Evolutionary conservation across 2,113 vertebrate genomes (phyloP).

Genomic region (Oryzias melastigma): DNA sequence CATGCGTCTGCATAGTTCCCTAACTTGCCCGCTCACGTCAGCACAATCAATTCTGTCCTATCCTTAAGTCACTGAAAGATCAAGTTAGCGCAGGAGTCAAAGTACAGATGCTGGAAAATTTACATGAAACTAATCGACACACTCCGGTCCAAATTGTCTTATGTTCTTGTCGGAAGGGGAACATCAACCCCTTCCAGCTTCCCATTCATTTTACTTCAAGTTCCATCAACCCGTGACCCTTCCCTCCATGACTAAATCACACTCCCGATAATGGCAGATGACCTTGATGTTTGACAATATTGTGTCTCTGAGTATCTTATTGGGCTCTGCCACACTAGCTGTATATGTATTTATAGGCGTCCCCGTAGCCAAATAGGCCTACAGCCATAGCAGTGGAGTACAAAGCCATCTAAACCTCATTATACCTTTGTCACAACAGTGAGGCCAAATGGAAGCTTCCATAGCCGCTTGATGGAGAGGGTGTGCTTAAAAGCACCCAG

Average conservation of each 20-base stretch:
- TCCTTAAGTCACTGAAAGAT: slow-evolving; percentile 48
- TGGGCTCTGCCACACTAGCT: slow-evolving; percentile 27
- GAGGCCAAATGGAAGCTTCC: slow-evolving; percentile 78
- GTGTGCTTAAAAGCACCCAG: slow-evolving; percentile 78
- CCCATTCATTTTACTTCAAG: slow-evolving; percentile 27
- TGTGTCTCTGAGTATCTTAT: slow-evolving; percentile 37
- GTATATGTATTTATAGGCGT: slow-evolving; percentile 77
- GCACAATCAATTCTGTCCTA: slow-evolving; percentile 47
- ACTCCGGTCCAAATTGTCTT: not conserved
- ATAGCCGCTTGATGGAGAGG: slow-evolving; percentile 75
- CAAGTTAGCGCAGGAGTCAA: slow-evolving; percentile 18
- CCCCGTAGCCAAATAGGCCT: slow-evolving; percentile 68
- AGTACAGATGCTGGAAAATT: slow-evolving; percentile 43
- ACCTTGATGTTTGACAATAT: slow-evolving; percentile 72
- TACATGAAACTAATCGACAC: slow-evolving; percentile 33
- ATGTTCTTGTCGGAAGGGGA: not conserved
- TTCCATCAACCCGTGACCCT: slow-evolving; percentile 60
- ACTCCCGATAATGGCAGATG: slow-evolving; percentile 63
- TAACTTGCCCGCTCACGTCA: slow-evolving; percentile 41
- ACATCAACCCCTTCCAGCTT: slow-evolving; percentile 30
- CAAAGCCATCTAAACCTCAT: slow-evolving; percentile 79
- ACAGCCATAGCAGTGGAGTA: slow-evolving; percentile 66
- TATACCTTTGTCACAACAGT: slow-evolving; percentile 76
- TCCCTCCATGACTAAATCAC: slow-evolving; percentile 61
- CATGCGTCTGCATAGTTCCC: slow-evolving; percentile 42